Conservation (phyloP, 2,113 vertebrate genomes). For the Brachypteracias leptosomus region DNA sequence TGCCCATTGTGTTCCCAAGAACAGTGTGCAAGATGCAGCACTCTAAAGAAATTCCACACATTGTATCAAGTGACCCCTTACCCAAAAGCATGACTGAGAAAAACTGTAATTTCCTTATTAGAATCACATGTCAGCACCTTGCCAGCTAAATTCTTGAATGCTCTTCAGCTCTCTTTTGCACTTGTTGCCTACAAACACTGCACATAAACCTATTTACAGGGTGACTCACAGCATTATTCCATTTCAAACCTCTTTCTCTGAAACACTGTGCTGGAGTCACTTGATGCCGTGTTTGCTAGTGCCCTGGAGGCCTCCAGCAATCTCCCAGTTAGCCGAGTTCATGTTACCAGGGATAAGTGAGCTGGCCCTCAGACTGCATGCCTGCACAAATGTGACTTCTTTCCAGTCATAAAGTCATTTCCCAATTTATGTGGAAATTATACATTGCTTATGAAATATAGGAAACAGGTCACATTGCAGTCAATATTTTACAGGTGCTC, state of each 20-base stretch:
- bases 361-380: background rate
- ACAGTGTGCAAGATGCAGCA: background rate
- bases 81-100: background rate
- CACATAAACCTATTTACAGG: background rate
- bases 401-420: background rate
- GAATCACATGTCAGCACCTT: constrained; percentile 33
- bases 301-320: background rate
- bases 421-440: background rate
- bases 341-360: background rate
- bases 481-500: background rate
- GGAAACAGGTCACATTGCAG: background rate
- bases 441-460: background rate
- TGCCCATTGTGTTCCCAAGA: background rate
- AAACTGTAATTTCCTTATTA: constrained; percentile 21
- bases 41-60: constrained; percentile 5
- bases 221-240: background rate
- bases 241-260: background rate
- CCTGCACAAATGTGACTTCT: background rate
- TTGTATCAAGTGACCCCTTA: constrained; percentile 11
- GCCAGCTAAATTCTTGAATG: constrained; percentile 7
- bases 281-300: background rate
- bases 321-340: background rate
- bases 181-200: constrained; percentile 1
- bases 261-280: background rate
- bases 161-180: background rate